A percentile compares a stretch with the other conserved stretches of the same genome.
These are phyloP conservation scores for Dorcus parallelipipedus DNA, from an alignment of 2,888 invertebrate species.

Conservation along the genomic window DNA sequence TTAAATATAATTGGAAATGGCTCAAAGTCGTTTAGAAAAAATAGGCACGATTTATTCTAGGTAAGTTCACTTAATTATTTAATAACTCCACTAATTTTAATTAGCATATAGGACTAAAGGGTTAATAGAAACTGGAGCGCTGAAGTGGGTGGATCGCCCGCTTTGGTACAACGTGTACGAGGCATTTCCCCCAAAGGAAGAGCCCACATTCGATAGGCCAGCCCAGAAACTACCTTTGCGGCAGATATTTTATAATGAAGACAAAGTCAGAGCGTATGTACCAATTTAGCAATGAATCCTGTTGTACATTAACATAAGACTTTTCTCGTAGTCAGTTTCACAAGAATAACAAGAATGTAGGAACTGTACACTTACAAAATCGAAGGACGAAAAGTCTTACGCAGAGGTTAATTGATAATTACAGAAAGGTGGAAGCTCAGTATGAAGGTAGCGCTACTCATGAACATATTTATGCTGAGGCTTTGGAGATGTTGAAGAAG, in stretches of 20 bases:
- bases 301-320: not conserved
- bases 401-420: slow-evolving; percentile 61
- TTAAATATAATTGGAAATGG: slow-evolving; percentile 49
- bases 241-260: slow-evolving; percentile 80
- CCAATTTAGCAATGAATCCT: not conserved
- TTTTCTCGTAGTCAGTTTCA: slow-evolving; percentile 62
- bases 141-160: slow-evolving; percentile 80
- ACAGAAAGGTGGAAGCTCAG: slow-evolving; percentile 54
- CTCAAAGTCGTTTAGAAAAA: slow-evolving; percentile 67
- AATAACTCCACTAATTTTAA: not conserved
- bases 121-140: slow-evolving; percentile 73
- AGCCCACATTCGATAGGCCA: slow-evolving; percentile 73
- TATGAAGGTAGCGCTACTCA: slow-evolving; percentile 53
- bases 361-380: slow-evolving; percentile 55
- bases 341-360: slow-evolving; percentile 55
- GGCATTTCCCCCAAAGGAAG: slow-evolving; percentile 83
- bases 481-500: slow-evolving; percentile 48
- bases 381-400: slow-evolving; percentile 54
- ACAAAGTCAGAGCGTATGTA: slow-evolving; percentile 64
- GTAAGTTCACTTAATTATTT: slow-evolving; percentile 44
- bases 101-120: slow-evolving; percentile 63
- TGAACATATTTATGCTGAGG: slow-evolving; percentile 52
- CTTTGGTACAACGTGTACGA: slow-evolving; percentile 91
- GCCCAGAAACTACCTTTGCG: slow-evolving; percentile 60
- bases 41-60: slow-evolving; percentile 70